Evolutionary conservation across 37 sponge, comb jelly and placozoan genomes (phyloP), one percentile per base, ranked within the genome.

Genomic region (Petrosia ficiformis): DNA sequence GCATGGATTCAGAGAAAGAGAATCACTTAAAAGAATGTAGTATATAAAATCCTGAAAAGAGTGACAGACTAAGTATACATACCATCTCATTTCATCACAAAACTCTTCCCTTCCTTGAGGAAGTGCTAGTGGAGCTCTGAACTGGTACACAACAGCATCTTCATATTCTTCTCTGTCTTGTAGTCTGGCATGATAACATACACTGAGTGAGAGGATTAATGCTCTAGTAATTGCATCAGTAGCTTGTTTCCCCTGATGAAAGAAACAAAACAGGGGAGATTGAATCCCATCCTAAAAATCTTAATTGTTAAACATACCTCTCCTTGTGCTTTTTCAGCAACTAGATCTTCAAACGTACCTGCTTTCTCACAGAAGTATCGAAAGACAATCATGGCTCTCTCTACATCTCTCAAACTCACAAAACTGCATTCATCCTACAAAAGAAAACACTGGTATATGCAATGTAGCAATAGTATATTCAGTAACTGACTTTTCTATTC

Each of bases 331-430:
- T 63, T 59, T 63, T 66, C 39, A 37, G 54, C 33, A 31, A 52
- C 31, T 40, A 29, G 44, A 24, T 43, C 67, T 24, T 37, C 59
- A 31, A 84, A 78, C 24, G 56, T 6, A 44, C 56, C 67, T 54
- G 57, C 77, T 48, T 68, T 74, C 4, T 60, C 65, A 76, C 26
- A 75, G 33, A 93, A 82, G 67, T 84, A 82, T 34, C 78, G 75
- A 74, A 89, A 87, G 36, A 93, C 94, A 65, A 88, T 80, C 90
- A 93, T 89, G 11, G 80, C 77, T 59, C 94, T 76, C 48, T 93
- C 94, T 16, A 93, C 86, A 80, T 93, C 94, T 43, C 94, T 70
- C 26, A 93, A 66, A 63, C 94, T 93, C 38, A 93, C 94, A 89
- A 88, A 93, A 71, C 94, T 89, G 70, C 94, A 93, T 48, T 93